These are phyloP conservation scores for Lucilia cuprina DNA, from an alignment of 1,140 invertebrate genomes.

Conservation along the genomic window DNA sequence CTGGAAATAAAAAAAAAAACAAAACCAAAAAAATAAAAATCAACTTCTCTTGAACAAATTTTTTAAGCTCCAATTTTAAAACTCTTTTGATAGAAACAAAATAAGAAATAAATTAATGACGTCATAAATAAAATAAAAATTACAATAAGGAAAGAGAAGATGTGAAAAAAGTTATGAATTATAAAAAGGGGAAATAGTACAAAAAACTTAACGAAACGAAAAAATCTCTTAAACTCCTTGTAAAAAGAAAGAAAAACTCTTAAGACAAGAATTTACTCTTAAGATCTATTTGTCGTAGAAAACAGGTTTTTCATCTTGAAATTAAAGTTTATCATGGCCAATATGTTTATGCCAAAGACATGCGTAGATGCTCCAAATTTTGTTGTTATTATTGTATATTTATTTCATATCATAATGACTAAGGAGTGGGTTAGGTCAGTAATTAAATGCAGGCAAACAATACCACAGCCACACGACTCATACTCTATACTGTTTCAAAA, in stretches of 20 bases:
- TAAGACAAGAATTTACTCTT: neutral
- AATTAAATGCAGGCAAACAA: conserved; percentile 7
- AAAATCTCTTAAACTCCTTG: neutral
- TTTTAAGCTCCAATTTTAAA: neutral
- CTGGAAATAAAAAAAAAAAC: neutral
- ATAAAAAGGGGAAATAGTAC: neutral
- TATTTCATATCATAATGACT: neutral
- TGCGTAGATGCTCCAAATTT: neutral
- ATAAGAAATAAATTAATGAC: neutral
- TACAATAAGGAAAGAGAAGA: no score
- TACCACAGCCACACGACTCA: neutral
- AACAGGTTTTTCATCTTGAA: neutral
- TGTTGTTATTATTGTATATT: neutral
- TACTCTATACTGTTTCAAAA: no score
- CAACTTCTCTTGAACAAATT: no score
- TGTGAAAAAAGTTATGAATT: neutral
- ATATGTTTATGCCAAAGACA: neutral
- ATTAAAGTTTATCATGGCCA: neutral
- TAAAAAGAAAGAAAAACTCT: neutral
- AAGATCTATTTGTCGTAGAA: neutral
- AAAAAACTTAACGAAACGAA: neutral
- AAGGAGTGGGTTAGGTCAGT: conserved; percentile 13
- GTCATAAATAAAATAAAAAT: neutral
- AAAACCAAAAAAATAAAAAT: neutral
- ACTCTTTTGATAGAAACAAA: neutral